Evolutionary conservation across 2,113 vertebrate species (phyloP).

Genomic region (Ictalurus punctatus): DNA sequence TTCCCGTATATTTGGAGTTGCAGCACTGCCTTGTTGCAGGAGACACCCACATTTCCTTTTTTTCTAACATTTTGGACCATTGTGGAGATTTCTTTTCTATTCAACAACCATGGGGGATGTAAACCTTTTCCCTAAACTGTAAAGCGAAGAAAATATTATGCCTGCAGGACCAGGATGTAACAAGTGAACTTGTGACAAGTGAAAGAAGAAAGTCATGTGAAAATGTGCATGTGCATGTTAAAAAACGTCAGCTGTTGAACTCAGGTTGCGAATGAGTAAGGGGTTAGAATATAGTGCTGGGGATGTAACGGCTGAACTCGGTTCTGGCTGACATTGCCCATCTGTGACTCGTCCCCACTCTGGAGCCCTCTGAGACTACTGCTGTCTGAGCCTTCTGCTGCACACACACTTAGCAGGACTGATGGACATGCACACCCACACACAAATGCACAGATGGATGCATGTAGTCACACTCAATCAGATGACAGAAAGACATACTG

Average conservation of each 20-base stretch:
- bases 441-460: constrained; percentile 26
- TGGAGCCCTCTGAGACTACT: constrained; percentile 43
- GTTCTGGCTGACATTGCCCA: constrained; percentile 36
- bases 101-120: background rate
- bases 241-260: background rate
- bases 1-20: background rate
- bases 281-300: background rate
- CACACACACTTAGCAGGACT: constrained; percentile 3
- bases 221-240: background rate
- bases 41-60: background rate
- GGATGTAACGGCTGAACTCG: constrained; percentile 20
- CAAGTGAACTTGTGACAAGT: background rate
- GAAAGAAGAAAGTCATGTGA: background rate
- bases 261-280: background rate
- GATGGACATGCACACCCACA: constrained; percentile 11
- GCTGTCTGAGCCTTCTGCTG: constrained; percentile 47
- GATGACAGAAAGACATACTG: constrained; percentile 24
- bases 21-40: background rate
- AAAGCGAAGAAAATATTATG: background rate
- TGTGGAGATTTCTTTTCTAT: background rate
- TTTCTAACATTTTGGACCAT: background rate
- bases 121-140: background rate
- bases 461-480: background rate
- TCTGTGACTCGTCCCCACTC: constrained; percentile 43
- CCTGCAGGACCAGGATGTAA: background rate